Evolutionary conservation across 2,888 invertebrate species (phyloP).

Genomic region (Calameuta idolon): DNA sequence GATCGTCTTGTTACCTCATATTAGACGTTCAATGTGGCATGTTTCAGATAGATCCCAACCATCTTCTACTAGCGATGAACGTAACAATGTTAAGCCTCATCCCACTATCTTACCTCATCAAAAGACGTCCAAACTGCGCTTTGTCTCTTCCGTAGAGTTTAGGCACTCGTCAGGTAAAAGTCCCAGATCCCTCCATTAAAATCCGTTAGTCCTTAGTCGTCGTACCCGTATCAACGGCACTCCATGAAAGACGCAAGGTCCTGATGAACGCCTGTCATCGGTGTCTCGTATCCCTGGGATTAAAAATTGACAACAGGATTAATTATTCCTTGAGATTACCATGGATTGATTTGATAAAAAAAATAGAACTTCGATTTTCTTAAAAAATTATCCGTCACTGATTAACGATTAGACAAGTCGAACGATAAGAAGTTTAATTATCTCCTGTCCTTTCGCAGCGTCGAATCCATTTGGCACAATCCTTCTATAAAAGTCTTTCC

Average conservation of each 20-base stretch:
- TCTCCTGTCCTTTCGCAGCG: not conserved
- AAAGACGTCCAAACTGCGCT: constrained; percentile 80
- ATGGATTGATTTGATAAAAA: constrained; percentile 6
- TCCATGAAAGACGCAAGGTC: not conserved
- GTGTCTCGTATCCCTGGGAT: not conserved
- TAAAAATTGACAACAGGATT: not conserved
- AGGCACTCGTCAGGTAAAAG: constrained; percentile 80
- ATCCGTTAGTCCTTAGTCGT: not conserved
- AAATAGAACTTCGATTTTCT: not conserved
- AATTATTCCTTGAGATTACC: not conserved
- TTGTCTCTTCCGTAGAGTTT: constrained; percentile 85
- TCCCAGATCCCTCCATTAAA: constrained; percentile 36
- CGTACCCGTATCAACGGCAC: too few species aligned
- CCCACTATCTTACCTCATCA: constrained; percentile 66
- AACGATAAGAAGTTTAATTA: not conserved
- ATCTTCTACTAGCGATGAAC: constrained; percentile 72
- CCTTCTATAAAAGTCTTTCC: not conserved
- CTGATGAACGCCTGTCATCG: not conserved
- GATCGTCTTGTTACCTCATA: constrained; percentile 42
- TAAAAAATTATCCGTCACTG: not conserved
- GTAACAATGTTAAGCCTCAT: constrained; percentile 65
- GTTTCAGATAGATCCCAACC: constrained; percentile 74
- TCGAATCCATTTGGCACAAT: not conserved
- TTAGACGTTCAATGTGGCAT: constrained; percentile 67
- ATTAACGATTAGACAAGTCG: not conserved